Base-by-base conservation (phyloP, 1,140 invertebrate genomes). In the Aporrectodea caliginosa region DNA sequence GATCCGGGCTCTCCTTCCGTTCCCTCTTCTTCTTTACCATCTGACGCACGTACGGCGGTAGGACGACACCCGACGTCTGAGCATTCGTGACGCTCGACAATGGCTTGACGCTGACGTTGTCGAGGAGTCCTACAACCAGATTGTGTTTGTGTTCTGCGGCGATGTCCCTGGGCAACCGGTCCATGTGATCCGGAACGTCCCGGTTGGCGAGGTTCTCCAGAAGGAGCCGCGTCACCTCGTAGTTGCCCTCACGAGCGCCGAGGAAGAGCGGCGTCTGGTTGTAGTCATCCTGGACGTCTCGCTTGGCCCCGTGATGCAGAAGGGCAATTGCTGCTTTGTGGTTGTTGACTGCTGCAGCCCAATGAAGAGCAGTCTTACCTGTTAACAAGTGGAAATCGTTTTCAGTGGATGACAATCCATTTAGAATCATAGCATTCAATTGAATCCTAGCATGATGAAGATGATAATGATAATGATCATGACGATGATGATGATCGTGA, bases 101-200 rank as follows among this genome's bases (percentile, higher is more conserved):
- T 22, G 43, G 43, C 43, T 58, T 58, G 6, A 22, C 43, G 22
- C 43, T 58, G 43, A 98, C 95, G 83, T 97, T 95, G 80, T 98
- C 95, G 27, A 98, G 88, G 43, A 98, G 86, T 75, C 93, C 89
- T 0, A 98, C 94, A 84, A 99, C 98, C 85, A 98, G 96, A 72
- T 95, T 92, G 86, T 98, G 96, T 82, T 95, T 90, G 69, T 95
- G 90, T 86, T 98, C 95, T 75, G 92, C 92, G 0, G 97, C 96
- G 43, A 99, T 93, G 85, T 98, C 96, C 1, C 95, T 88, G 0
- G 97, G 96, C 83, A 98, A 88, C 73, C 94, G 90, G 89, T 98
- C 97, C 97, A 98, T 98, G 86, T 98, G 95, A 89, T 98, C 96
- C 0, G 96, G 95, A 79, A 99, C 98, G 87, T 99, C 96, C 58